These are phyloP conservation scores for Atta texana DNA, from an alignment of 1,140 invertebrate genomes.

Conservation along the genomic window DNA sequence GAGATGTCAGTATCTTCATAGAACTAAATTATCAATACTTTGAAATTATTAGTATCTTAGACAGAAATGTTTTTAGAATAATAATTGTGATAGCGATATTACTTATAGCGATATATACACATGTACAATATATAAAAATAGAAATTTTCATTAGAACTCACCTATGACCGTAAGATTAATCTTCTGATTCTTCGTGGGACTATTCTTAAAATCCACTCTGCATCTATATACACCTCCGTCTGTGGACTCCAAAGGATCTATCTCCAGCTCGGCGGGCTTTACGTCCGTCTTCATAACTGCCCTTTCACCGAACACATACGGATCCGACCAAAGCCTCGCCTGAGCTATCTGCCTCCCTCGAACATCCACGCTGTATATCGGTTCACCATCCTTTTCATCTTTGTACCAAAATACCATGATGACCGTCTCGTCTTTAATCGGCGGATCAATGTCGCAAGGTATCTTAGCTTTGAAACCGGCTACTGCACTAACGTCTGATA, in stretches of 20 bases:
- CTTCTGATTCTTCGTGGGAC: constrained; percentile 90
- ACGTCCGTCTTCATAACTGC: constrained; percentile 86
- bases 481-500: constrained; percentile 87
- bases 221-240: constrained; percentile 91
- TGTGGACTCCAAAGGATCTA: constrained; percentile 87
- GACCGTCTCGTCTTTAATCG: constrained; percentile 88
- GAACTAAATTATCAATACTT: neutral
- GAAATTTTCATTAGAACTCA: constrained; percentile 84
- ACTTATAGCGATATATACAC: no score
- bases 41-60: neutral
- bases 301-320: constrained; percentile 88
- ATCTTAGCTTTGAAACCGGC: constrained; percentile 89
- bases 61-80: neutral
- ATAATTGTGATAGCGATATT: neutral
- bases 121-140: neutral
- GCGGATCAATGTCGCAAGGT: constrained; percentile 88
- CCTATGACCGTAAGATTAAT: constrained; percentile 92
- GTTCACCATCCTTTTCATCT: constrained; percentile 87
- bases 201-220: constrained; percentile 91
- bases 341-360: constrained; percentile 84
- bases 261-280: constrained; percentile 87
- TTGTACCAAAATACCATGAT: constrained; percentile 92
- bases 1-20: neutral
- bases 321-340: constrained; percentile 88
- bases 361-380: constrained; percentile 83